Evolutionary conservation across 2,888 invertebrate genomes (phyloP).

Genomic region (Stenoptilia bipunctidactyla): DNA sequence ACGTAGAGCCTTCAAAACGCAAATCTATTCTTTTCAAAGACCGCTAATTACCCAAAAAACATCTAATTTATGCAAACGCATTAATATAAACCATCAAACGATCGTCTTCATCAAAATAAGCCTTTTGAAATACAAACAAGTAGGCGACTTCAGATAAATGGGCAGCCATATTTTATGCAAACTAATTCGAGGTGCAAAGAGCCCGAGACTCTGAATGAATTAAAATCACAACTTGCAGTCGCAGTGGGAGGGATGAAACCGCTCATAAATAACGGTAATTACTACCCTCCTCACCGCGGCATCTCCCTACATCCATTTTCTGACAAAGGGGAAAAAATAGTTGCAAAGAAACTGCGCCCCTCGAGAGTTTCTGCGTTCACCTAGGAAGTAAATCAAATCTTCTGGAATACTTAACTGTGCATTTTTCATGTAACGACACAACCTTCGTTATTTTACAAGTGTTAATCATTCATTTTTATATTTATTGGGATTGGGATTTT

Average conservation of each 20-base stretch:
- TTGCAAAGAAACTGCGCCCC: neutral
- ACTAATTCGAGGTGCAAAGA: constrained; percentile 63
- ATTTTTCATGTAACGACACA: too few species aligned
- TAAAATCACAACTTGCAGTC: constrained; percentile 64
- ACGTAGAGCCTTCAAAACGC: too few species aligned
- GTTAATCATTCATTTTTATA: too few species aligned
- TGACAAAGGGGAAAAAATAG: constrained; percentile 24
- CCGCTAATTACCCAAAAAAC: too few species aligned
- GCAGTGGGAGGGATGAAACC: constrained; percentile 46
- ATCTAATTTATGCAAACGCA: constrained; percentile 14
- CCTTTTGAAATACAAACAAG: constrained; percentile 35
- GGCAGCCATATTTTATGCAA: constrained; percentile 57
- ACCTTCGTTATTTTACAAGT: too few species aligned
- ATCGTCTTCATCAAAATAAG: constrained; percentile 19
- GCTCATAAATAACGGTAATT: constrained; percentile 66
- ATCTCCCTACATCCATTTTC: constrained; percentile 31
- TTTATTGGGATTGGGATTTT: too few species aligned
- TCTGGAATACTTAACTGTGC: too few species aligned
- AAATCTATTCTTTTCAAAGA: too few species aligned
- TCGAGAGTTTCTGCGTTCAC: neutral
- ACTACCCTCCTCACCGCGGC: constrained; percentile 28
- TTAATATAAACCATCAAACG: too few species aligned
- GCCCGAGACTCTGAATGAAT: constrained; percentile 53
- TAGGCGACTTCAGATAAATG: constrained; percentile 43
- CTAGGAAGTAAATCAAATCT: too few species aligned